phyloP scores from a whole-genome alignment of 2,797 vertebrate species.

The Pygocentrus nattereri region DNA sequence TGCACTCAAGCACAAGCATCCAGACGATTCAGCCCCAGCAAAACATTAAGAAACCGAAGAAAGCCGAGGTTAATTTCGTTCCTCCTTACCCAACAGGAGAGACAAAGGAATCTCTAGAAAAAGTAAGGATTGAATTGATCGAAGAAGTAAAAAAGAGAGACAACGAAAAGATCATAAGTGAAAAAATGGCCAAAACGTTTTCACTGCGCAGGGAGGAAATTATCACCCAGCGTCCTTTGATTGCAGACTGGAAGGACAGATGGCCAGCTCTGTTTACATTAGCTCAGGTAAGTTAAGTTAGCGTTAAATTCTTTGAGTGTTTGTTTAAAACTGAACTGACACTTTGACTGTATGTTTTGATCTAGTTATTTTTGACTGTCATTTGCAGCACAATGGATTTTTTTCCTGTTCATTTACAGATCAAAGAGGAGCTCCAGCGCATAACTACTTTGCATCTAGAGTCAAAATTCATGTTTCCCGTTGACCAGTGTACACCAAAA shows the following conservation, averaged over 20 bases:
- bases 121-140: slow-evolving; percentile 1
- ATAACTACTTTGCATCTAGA: too few relatives aligned
- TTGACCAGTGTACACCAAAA: too few relatives aligned
- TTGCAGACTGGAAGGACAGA: neutral
- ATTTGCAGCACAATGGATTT: too few relatives aligned
- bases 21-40: too few relatives aligned
- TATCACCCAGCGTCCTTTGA: neutral
- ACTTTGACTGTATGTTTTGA: neutral
- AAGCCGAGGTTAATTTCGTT: too few relatives aligned
- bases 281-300: neutral
- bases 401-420: too few relatives aligned
- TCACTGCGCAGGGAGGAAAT: neutral
- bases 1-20: too few relatives aligned
- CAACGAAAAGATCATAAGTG: neutral
- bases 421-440: too few relatives aligned
- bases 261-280: slow-evolving; percentile 7
- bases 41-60: too few relatives aligned
- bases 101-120: neutral
- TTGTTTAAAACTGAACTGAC: neutral
- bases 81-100: slow-evolving; percentile 14
- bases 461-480: too few relatives aligned
- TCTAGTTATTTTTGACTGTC: too few relatives aligned
- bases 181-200: slow-evolving; percentile 13
- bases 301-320: neutral
- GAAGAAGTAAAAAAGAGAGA: slow-evolving; percentile 20